Conservation (phyloP, 2,888 invertebrate species). For the Volucella zonaria region DNA sequence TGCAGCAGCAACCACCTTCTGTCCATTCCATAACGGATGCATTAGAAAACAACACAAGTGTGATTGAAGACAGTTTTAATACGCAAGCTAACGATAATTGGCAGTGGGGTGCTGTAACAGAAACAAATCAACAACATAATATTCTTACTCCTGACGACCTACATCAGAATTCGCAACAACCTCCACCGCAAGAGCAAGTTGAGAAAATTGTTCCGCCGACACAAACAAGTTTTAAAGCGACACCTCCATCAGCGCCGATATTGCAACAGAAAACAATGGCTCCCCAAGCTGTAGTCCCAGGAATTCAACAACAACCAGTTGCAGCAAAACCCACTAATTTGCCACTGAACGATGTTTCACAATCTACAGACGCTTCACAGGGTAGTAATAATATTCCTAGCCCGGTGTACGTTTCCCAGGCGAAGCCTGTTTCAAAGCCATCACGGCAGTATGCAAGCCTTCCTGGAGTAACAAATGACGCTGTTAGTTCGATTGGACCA, state of each 20-base stretch:
- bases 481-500: conserved; percentile 30
- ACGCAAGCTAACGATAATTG: conserved; percentile 84
- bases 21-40: conserved; percentile 12
- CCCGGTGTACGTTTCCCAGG: conserved; percentile 78
- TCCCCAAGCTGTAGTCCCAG: conserved; percentile 64
- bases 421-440: conserved; percentile 78
- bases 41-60: conserved; percentile 77
- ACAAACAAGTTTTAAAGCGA: conserved; percentile 36
- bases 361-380: conserved; percentile 52
- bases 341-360: conserved; percentile 65
- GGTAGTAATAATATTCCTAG: conserved; percentile 75
- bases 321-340: conserved; percentile 82
- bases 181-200: conserved; percentile 22
- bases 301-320: conserved; percentile 77
- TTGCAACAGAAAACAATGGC: conserved; percentile 68
- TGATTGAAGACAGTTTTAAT: conserved; percentile 85
- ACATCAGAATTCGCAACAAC: conserved; percentile 85
- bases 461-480: conserved; percentile 62
- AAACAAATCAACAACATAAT: conserved; percentile 74
- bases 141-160: conserved; percentile 79
- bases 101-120: conserved; percentile 85
- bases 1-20: conserved; percentile 64
- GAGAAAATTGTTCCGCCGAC: conserved; percentile 24
- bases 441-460: conserved; percentile 77
- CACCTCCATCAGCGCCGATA: conserved; percentile 50